These are phyloP conservation scores for Xanthia icteritia DNA, from an alignment of 2,888 invertebrate species.

Conservation along the genomic window DNA sequence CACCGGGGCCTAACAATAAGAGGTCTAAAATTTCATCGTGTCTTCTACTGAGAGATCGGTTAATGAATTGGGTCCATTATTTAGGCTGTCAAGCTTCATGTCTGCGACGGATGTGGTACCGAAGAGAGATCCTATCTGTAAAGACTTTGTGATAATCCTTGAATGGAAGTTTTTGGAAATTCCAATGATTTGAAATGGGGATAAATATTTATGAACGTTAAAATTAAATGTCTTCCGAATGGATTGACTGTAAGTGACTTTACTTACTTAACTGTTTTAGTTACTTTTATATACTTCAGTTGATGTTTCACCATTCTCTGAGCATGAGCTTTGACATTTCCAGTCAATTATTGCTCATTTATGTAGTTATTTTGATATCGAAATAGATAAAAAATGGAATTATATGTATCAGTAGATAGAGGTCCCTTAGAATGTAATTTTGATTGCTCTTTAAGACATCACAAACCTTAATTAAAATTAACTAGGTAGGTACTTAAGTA, in stretches of 20 bases:
- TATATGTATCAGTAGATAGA: neutral
- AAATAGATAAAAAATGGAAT: neutral
- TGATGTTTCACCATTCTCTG: slow-evolving; percentile 1
- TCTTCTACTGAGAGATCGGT: slow-evolving; percentile 68
- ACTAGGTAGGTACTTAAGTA: neutral
- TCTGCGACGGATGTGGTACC: slow-evolving; percentile 66
- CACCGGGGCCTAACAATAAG: slow-evolving; percentile 74
- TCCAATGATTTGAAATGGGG: slow-evolving; percentile 35
- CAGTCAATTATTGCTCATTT: neutral
- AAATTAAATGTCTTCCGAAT: slow-evolving; percentile 13
- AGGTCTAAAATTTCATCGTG: slow-evolving; percentile 77
- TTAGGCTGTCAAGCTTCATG: slow-evolving; percentile 66
- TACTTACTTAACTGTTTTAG: neutral
- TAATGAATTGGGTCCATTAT: slow-evolving; percentile 75
- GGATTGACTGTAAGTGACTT: neutral
- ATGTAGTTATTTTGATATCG: neutral
- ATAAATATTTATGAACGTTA: slow-evolving; percentile 40
- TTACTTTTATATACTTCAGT: neutral
- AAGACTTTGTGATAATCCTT: slow-evolving; percentile 54
- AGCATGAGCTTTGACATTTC: slow-evolving; percentile 7
- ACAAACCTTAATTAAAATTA: slow-evolving; percentile 12
- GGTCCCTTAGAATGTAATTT: neutral
- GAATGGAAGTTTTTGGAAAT: slow-evolving; percentile 48
- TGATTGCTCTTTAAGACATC: neutral
- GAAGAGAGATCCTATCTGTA: slow-evolving; percentile 61